phyloP scores from a whole-genome alignment of 2,888 invertebrate species.

The Lasioglossum calceatum region DNA sequence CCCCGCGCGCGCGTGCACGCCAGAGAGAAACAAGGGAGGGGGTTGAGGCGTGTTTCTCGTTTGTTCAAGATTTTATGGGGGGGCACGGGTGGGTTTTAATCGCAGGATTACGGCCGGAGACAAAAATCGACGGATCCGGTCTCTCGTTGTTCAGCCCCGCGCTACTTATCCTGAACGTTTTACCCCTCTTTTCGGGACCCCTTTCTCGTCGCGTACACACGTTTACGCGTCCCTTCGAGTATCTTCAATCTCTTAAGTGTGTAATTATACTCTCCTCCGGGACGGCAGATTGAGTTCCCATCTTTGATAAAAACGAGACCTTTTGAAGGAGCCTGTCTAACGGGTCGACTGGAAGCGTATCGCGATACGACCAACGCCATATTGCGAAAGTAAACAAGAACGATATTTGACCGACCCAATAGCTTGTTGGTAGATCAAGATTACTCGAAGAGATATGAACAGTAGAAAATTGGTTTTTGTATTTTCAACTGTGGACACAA shows the following conservation, averaged over 20 bases:
- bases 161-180: neutral
- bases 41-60: slow-evolving; percentile 8
- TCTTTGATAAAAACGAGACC: neutral
- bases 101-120: slow-evolving; percentile 9
- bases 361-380: neutral
- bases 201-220: neutral
- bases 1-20: neutral
- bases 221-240: neutral
- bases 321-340: neutral
- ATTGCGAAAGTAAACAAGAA: neutral
- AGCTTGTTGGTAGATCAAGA: neutral
- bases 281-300: neutral
- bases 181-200: neutral
- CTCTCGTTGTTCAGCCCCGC: neutral
- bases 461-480: neutral
- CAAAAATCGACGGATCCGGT: slow-evolving; percentile 18
- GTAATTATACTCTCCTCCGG: neutral
- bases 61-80: neutral
- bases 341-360: neutral
- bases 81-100: neutral
- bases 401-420: neutral
- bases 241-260: slow-evolving; percentile 9
- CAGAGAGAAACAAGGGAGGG: no score
- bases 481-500: neutral
- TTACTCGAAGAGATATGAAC: neutral